Percentiles rank a stretch among this genome's conserved stretches.
Conservation (phyloP, 2,797 vertebrate genomes). For the Paedocypris micromegethes region DNA sequence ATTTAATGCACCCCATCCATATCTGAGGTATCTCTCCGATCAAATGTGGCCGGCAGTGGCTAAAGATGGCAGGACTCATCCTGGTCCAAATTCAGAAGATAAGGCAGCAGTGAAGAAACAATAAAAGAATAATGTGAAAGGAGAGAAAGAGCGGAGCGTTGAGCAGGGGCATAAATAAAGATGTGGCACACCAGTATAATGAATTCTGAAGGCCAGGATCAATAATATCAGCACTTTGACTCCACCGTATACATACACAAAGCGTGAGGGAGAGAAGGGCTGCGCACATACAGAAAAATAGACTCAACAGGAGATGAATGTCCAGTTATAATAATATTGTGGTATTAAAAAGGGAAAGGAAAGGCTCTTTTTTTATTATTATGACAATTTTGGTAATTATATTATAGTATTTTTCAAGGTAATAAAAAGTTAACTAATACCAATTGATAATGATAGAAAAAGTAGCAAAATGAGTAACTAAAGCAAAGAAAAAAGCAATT, state of each 20-base stretch:
- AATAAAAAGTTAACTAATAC: too few species aligned
- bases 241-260: constrained; percentile 70
- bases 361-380: not conserved
- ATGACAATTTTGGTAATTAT: too few species aligned
- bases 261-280: constrained; percentile 35
- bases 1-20: constrained; percentile 58
- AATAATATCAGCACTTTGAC: constrained; percentile 75
- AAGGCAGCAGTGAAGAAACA: constrained; percentile 65
- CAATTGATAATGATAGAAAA: too few species aligned
- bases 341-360: not conserved
- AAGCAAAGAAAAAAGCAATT: too few species aligned
- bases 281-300: constrained; percentile 27
- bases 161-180: constrained; percentile 73
- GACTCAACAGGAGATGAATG: constrained; percentile 20
- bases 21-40: constrained; percentile 74
- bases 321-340: constrained; percentile 9
- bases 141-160: constrained; percentile 63
- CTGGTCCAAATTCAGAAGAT: constrained; percentile 76
- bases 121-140: constrained; percentile 69
- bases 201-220: constrained; percentile 78
- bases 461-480: too few species aligned
- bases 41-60: constrained; percentile 70
- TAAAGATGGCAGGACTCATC: constrained; percentile 84
- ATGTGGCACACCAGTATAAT: constrained; percentile 71
- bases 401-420: too few species aligned